Evolutionary conservation across 2,888 invertebrate genomes (phyloP).

Genomic region (Dusona sp.): DNA sequence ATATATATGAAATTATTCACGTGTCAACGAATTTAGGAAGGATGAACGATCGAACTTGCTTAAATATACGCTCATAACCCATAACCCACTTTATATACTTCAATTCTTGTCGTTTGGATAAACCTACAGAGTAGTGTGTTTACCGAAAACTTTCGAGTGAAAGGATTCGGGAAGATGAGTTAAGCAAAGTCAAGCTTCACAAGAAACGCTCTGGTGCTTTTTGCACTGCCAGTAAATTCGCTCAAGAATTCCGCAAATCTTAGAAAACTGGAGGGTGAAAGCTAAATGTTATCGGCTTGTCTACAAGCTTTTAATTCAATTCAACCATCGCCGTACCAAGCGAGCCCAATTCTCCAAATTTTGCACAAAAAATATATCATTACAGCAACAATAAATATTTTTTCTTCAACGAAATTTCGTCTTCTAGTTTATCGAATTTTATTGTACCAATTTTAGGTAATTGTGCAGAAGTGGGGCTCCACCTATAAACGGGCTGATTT

Average conservation of each 20-base stretch:
- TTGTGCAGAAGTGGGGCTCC: too few relatives aligned
- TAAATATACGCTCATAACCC: not conserved
- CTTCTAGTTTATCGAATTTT: too few relatives aligned
- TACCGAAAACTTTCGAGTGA: slow-evolving; percentile 60
- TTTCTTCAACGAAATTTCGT: too few relatives aligned
- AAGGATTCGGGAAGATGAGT: slow-evolving; percentile 43
- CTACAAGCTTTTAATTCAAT: slow-evolving; percentile 26
- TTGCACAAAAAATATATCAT: not conserved
- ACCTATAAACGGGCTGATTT: too few relatives aligned
- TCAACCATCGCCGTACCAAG: not conserved
- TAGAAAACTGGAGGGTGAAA: slow-evolving; percentile 22
- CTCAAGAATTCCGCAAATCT: slow-evolving; percentile 26
- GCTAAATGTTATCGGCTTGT: slow-evolving; percentile 48
- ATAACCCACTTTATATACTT: slow-evolving; percentile 27
- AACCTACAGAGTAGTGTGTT: slow-evolving; percentile 42
- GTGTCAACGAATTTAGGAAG: slow-evolving; percentile 54
- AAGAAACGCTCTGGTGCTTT: slow-evolving; percentile 44
- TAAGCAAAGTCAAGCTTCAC: slow-evolving; percentile 52
- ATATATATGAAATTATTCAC: slow-evolving; percentile 49
- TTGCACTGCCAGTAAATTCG: slow-evolving; percentile 13
- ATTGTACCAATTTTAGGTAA: too few relatives aligned
- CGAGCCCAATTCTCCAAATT: not conserved
- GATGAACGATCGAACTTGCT: slow-evolving; percentile 35
- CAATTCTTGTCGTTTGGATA: slow-evolving; percentile 23
- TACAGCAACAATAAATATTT: not conserved